Percentiles rank a stretch among this genome's conserved stretches.
These are phyloP conservation scores for Garra rufa DNA, from an alignment of 2,113 vertebrate species.

Conservation along the genomic window DNA sequence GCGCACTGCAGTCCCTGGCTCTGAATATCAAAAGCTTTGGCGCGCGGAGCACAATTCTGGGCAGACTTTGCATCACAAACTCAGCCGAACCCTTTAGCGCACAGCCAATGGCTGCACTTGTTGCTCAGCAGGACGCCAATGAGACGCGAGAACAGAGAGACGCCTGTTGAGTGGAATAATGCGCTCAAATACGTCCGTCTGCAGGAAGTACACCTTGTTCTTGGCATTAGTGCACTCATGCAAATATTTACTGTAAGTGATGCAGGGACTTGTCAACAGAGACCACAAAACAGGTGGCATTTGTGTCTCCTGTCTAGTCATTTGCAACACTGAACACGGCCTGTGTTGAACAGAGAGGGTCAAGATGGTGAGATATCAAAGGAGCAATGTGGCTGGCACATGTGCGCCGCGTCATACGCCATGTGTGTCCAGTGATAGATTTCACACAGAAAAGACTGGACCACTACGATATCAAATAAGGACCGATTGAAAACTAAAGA, in stretches of 20 bases:
- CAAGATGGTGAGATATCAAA: not conserved
- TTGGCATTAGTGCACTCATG: conserved; percentile 64
- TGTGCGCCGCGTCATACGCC: not conserved
- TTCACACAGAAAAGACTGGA: not conserved
- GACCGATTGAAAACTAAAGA: not conserved
- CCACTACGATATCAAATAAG: not conserved
- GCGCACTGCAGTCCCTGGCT: not conserved
- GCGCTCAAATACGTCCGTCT: not conserved
- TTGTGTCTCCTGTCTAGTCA: conserved; percentile 26
- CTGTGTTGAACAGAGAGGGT: conserved; percentile 9
- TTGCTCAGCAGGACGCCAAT: conserved; percentile 27
- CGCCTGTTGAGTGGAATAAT: conserved; percentile 14
- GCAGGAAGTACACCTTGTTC: conserved; percentile 76
- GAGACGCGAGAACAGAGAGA: conserved; percentile 26
- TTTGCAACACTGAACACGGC: conserved; percentile 3
- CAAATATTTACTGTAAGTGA: conserved; percentile 76
- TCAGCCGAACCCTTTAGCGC: not conserved
- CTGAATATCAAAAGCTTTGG: conserved; percentile 10
- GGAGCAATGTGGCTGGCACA: conserved; percentile 15
- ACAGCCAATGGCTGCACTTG: conserved; percentile 24
- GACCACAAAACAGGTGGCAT: conserved; percentile 23
- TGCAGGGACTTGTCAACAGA: conserved; percentile 61
- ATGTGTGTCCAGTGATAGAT: conserved; percentile 10
- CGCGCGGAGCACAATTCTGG: not conserved
- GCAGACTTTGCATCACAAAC: conserved; percentile 23